Base-by-base conservation (phyloP, 2,113 vertebrate genomes). In the Clinocottus analis region DNA sequence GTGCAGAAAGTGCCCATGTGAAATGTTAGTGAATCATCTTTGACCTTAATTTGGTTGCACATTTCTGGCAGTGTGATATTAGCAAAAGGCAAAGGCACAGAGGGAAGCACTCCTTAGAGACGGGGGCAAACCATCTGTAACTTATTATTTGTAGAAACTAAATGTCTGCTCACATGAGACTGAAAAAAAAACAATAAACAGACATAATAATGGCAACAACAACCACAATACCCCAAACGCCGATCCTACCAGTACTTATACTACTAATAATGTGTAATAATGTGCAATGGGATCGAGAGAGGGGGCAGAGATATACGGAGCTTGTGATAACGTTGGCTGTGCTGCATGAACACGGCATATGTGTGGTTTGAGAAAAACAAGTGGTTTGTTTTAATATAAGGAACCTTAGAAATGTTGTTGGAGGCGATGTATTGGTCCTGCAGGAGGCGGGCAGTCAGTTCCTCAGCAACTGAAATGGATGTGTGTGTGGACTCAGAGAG, bases 21-120 rank as follows among this genome's bases (percentile, higher is more conserved):
- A 66, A 80, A 71, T 63, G 10, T 29, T 47, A 13, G n/a, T 55
- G 25, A 71, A 55, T 84, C 16, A 31, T 6, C 6, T 45, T 75
- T 79, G 37, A 63, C 74, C 5, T 79, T 79, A 62, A 84, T 85
- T 84, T 85, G 67, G 65, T 86, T 69, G 72, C 79, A 81, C 68
- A 75, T 84, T 87, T 80, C 75, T 41, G 41, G 41, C 63, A 43
- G 43, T 73, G 68, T 83, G 33, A 58, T 76, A 55, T 74, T 53
- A 83, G 74, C 67, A 1, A 31, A 76, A 23, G 77, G 74, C 67
- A 1, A 31, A 76, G 27, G 77, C 66, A 71, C 84, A 53, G 71
- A 84, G 17, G 53, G 59, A 29, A 71, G 47, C 37, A 16, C 27
- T 59, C 51, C 41, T 63, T 29, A 33, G 61, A 51, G 49, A 41